A percentile compares a stretch with the other conserved stretches of the same genome.
Conservation (phyloP, 2,797 vertebrate genomes). For the Pipistrellus pygmaeus region DNA sequence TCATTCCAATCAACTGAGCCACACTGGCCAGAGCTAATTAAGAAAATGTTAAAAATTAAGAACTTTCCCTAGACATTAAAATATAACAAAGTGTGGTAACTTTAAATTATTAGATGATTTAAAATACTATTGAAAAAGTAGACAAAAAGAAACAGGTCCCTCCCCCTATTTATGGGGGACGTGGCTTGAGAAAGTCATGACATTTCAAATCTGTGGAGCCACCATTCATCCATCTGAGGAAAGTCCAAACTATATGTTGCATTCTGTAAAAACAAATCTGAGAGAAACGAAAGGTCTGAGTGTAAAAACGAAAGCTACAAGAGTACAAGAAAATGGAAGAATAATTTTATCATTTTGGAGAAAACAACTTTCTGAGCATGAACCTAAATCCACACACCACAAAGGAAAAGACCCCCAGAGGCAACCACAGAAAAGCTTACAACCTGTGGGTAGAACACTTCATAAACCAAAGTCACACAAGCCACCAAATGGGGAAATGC, state of each 20-base stretch:
- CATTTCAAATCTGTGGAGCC: no score
- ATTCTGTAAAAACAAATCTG: not conserved
- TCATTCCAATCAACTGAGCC: not conserved
- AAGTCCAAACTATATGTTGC: rapidly evolving
- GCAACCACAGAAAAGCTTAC: not conserved
- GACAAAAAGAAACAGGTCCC: not conserved
- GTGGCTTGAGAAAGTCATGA: no score
- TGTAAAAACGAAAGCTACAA: not conserved
- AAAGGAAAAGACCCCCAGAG: not conserved
- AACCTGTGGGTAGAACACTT: rapidly evolving
- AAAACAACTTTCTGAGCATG: not conserved
- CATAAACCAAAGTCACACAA: rapidly evolving
- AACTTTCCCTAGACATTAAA: not conserved
- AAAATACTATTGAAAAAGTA: not conserved
- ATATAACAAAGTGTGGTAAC: not conserved
- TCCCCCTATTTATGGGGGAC: not conserved
- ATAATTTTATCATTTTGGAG: not conserved
- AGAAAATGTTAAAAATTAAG: not conserved
- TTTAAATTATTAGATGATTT: not conserved
- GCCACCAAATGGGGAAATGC: no score
- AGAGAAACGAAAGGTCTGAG: not conserved
- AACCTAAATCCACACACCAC: not conserved
- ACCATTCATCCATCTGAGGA: not conserved
- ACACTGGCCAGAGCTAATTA: not conserved
- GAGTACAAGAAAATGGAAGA: not conserved